A percentile compares a stretch with the other conserved stretches of the same genome.
phyloP scores from a whole-genome alignment of 2,113 vertebrate genomes.

The Pagrus major region DNA sequence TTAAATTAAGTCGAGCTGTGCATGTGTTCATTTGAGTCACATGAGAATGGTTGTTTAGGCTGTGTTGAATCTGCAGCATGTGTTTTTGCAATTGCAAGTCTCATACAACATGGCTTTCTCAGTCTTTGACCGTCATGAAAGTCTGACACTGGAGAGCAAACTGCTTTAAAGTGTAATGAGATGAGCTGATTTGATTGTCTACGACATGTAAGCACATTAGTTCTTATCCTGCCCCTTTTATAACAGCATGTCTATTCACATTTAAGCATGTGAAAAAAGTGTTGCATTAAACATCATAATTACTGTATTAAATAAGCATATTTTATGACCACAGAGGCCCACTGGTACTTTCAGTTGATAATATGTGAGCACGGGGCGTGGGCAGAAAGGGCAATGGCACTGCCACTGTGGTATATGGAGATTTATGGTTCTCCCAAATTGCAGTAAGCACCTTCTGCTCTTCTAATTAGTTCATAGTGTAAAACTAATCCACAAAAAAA shows the following conservation, averaged over 20 bases:
- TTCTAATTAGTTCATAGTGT: not conserved
- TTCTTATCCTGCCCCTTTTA: not conserved
- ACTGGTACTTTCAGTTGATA: conserved; percentile 22
- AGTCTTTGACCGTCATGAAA: not conserved
- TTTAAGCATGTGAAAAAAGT: not conserved
- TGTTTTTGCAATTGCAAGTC: not conserved
- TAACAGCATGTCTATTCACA: not conserved
- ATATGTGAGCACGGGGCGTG: not conserved
- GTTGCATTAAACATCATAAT: conserved; percentile 31
- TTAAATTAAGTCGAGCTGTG: not conserved
- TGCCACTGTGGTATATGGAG: not conserved
- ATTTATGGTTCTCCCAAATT: not conserved
- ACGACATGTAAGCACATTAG: conserved; percentile 9
- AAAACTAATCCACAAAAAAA: not conserved
- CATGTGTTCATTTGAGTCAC: not conserved
- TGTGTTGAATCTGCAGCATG: not conserved
- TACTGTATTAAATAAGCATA: conserved; percentile 22
- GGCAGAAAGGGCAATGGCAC: not conserved
- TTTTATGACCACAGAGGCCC: conserved; percentile 1
- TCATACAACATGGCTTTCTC: not conserved
- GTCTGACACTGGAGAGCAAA: not conserved
- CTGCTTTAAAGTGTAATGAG: not conserved
- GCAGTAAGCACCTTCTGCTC: not conserved
- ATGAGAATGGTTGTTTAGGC: no score
- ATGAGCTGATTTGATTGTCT: conserved; percentile 17